Evolutionary conservation across 2,113 vertebrate genomes (phyloP).

Genomic region (Amphiprion ocellaris): DNA sequence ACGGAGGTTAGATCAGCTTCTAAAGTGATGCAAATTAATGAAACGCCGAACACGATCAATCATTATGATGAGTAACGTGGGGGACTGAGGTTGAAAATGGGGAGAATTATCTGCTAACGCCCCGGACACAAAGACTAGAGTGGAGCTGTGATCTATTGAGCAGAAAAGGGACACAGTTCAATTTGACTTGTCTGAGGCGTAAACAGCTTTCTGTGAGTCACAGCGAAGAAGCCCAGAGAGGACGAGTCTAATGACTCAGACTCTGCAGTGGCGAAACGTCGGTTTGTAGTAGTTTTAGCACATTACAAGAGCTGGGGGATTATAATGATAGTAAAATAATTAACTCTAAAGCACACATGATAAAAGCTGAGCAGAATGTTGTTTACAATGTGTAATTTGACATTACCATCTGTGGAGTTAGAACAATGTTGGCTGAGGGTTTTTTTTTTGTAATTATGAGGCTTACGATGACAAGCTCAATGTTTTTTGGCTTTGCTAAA

Average conservation of each 20-base stretch:
- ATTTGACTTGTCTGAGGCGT: conserved; percentile 47
- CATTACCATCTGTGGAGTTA: conserved; percentile 29
- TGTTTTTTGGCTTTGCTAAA: conserved; percentile 23
- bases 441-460: background rate
- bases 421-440: conserved; percentile 5
- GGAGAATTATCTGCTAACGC: conserved; percentile 30
- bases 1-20: background rate
- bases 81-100: conserved; percentile 26
- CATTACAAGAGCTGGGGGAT: conserved; percentile 46
- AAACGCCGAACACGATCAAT: conserved; percentile 34
- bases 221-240: conserved; percentile 8
- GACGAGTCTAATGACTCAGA: conserved; percentile 13
- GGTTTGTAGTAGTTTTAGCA: conserved; percentile 41
- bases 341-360: conserved; percentile 52
- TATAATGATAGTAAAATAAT: conserved; percentile 38
- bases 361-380: conserved; percentile 37
- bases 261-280: background rate
- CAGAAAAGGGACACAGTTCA: conserved; percentile 47
- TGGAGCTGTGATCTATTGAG: conserved; percentile 56
- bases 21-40: background rate
- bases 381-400: conserved; percentile 31
- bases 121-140: conserved; percentile 39
- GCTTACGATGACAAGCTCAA: background rate
- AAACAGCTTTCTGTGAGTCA: conserved; percentile 58
- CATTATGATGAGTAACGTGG: conserved; percentile 5